A percentile compares a stretch with the other conserved stretches of the same genome.
phyloP scores from a whole-genome alignment of 30 jellyfish, hydroid and myxozoan species.

The Hydractinia echinata region DNA sequence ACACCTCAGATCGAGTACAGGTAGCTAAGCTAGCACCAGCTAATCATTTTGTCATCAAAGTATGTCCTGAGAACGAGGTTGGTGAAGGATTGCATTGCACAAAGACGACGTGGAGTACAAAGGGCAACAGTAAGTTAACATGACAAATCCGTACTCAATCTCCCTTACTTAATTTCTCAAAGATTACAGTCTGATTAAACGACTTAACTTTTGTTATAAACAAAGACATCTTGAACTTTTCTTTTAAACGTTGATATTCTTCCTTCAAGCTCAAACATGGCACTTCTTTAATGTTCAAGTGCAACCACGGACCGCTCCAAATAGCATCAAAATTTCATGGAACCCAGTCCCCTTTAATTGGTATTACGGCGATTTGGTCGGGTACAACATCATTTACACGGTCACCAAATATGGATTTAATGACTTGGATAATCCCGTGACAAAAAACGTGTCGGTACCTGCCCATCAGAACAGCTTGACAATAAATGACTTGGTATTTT shows the following conservation, averaged over 20 bases:
- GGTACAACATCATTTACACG: neutral
- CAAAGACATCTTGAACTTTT: too few relatives aligned
- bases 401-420: neutral
- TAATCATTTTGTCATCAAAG: neutral
- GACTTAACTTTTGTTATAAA: too few relatives aligned
- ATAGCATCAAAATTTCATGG: neutral
- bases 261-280: neutral
- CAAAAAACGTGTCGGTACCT: neutral
- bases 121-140: neutral
- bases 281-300: neutral
- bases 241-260: too few relatives aligned
- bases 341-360: neutral
- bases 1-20: neutral
- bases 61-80: slow-evolving; percentile 17
- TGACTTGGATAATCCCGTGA: neutral
- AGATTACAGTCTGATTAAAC: too few relatives aligned
- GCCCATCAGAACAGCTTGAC: neutral
- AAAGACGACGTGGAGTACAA: neutral
- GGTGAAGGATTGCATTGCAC: neutral
- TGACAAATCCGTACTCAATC: neutral
- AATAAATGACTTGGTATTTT: neutral
- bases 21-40: neutral
- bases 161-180: too few relatives aligned
- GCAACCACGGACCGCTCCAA: slow-evolving; percentile 2
- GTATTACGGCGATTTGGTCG: slow-evolving; percentile 6